Conservation (phyloP, 1,140 invertebrate genomes). For the Drosophila subobscura region DNA sequence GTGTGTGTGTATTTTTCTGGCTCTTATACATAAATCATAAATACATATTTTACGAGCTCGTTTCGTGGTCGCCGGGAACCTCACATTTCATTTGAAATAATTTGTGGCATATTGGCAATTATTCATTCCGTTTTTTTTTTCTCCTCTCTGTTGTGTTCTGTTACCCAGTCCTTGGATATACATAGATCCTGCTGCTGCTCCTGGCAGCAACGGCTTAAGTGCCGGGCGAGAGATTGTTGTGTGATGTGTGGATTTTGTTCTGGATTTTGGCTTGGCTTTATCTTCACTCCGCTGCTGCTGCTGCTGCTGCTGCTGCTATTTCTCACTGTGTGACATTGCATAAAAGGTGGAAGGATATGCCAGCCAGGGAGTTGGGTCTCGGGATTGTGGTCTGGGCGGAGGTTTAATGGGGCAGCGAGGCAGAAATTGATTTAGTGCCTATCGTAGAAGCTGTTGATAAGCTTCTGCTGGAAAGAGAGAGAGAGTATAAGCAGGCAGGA, state of each 20-base stretch:
- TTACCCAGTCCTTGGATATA: conserved; percentile 25
- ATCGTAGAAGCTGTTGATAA: conserved; percentile 48
- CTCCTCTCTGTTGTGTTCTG: conserved; percentile 20
- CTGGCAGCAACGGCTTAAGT: conserved; percentile 58
- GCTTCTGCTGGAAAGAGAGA: conserved; percentile 6
- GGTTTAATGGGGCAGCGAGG: conserved; percentile 55
- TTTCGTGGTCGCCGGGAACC: conserved; percentile 48
- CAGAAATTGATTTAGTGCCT: conserved; percentile 75
- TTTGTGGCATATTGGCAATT: conserved; percentile 82
- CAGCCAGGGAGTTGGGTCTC: conserved; percentile 2
- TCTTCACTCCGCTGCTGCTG: conserved; percentile 39
- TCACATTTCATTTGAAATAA: conserved; percentile 82
- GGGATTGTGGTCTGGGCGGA: neutral
- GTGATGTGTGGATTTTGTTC: conserved; percentile 71
- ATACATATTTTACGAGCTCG: conserved; percentile 69
- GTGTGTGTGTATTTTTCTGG: conserved; percentile 7
- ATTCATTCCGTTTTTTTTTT: conserved; percentile 63
- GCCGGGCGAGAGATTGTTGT: conserved; percentile 58
- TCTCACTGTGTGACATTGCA: conserved; percentile 65
- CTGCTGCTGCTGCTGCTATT: neutral
- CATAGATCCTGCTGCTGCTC: neutral
- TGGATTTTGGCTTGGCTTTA: conserved; percentile 77
- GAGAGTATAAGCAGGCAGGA: neutral
- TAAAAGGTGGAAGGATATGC: conserved; percentile 61
- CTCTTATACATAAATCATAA: conserved; percentile 79